A percentile compares a stretch with the other conserved stretches of the same genome.
Conservation (phyloP, 2,888 invertebrate species). For the Tricholauxania praeusta region DNA sequence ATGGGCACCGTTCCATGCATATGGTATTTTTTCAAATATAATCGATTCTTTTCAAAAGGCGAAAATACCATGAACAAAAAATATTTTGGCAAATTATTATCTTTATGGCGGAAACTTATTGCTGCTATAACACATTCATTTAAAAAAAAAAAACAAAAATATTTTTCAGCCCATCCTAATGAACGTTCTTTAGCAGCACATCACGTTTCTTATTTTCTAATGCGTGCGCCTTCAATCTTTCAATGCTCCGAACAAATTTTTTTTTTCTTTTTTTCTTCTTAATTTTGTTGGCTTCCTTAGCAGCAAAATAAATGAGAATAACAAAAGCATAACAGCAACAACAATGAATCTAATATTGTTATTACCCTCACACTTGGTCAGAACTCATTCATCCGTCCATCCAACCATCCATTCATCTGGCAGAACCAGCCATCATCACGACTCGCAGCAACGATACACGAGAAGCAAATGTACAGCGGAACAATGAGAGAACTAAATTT, state of each 20-base stretch:
- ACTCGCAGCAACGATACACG: no score
- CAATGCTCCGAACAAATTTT: neutral
- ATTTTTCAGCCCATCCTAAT: no score
- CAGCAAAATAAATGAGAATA: neutral
- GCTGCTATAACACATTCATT: no score
- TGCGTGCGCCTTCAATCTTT: neutral
- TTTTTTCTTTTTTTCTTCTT: neutral
- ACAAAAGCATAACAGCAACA: neutral
- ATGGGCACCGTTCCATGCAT: no score
- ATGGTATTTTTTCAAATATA: no score
- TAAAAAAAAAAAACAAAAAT: no score
- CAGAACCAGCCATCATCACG: no score
- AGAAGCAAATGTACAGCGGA: neutral
- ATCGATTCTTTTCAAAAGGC: no score
- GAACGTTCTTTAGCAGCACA: neutral
- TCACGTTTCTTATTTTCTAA: slow-evolving; percentile 6
- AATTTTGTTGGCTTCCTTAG: neutral
- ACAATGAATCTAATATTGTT: neutral
- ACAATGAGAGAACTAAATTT: neutral
- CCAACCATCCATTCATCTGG: no score
- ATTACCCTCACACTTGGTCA: slow-evolving; percentile 8
- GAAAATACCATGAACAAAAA: no score
- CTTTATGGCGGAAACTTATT: no score
- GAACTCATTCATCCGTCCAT: neutral
- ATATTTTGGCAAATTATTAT: no score